Evolutionary conservation across 92 coral and sea anemone species (phyloP).

Genomic region (Ricordea florida): DNA sequence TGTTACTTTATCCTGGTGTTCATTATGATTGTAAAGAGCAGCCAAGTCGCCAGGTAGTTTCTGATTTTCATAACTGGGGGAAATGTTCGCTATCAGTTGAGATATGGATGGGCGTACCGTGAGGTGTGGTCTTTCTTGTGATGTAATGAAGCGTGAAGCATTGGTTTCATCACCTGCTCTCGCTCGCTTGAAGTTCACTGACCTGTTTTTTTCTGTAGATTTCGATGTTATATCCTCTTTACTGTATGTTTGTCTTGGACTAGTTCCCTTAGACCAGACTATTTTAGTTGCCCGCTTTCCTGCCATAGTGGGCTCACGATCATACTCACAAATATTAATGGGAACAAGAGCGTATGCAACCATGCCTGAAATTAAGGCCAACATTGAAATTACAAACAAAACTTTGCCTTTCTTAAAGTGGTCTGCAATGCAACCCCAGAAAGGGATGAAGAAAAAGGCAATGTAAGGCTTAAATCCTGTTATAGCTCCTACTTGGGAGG

Average conservation of each 20-base stretch:
- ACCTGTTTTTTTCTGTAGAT: too few relatives aligned
- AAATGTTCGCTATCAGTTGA: background rate
- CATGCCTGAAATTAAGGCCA: constrained; percentile 75
- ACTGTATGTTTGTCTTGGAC: too few relatives aligned
- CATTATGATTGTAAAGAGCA: background rate
- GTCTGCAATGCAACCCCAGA: constrained; percentile 89
- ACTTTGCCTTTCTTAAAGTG: constrained; percentile 73
- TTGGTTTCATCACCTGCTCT: too few relatives aligned
- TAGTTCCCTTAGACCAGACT: too few relatives aligned
- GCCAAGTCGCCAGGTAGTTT: too few relatives aligned
- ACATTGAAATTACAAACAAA: constrained; percentile 69
- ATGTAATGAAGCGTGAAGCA: too few relatives aligned
- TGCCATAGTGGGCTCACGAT: background rate
- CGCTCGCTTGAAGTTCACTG: too few relatives aligned
- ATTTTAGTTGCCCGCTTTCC: background rate
- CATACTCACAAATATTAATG: constrained; percentile 73
- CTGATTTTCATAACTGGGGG: background rate
- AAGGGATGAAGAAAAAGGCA: constrained; percentile 86
- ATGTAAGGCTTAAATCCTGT: constrained; percentile 89
- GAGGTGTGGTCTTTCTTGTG: background rate
- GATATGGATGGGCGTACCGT: constrained; percentile 12
- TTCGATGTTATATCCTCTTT: too few relatives aligned
- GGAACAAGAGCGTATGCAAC: constrained; percentile 85
- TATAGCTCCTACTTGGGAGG: constrained; percentile 80
- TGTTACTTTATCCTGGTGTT: background rate